Evolutionary conservation across 2,888 invertebrate species (phyloP).

Genomic region (Drosophila testacea): DNA sequence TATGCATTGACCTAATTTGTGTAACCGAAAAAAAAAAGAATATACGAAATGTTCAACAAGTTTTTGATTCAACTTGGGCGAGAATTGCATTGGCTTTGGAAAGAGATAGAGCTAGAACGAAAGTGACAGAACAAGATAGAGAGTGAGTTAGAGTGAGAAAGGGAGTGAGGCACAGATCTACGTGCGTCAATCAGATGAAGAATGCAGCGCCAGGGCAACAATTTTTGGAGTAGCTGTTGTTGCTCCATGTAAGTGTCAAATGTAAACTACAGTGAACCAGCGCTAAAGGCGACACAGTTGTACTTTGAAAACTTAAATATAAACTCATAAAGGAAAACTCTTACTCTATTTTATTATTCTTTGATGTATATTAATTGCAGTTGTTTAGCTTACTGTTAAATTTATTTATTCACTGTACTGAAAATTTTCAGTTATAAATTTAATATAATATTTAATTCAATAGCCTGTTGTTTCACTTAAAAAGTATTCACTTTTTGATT

Average conservation of each 20-base stretch:
- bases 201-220: conserved; percentile 24
- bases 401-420: background rate
- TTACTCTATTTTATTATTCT: too few species aligned
- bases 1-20: conserved; percentile 74
- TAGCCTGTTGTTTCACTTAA: background rate
- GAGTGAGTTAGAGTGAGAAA: conserved; percentile 6
- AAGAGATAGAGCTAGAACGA: conserved; percentile 15
- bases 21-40: conserved; percentile 31
- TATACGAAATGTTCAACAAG: conserved; percentile 38
- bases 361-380: too few species aligned
- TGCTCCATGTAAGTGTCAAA: conserved; percentile 42
- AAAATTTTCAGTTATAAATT: too few species aligned
- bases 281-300: background rate
- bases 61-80: conserved; percentile 29
- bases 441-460: too few species aligned
- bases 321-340: too few species aligned
- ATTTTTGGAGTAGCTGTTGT: conserved; percentile 28
- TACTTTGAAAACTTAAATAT: too few species aligned
- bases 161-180: conserved; percentile 22
- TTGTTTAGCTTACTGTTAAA: too few species aligned
- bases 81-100: conserved; percentile 62
- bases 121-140: background rate
- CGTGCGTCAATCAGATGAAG: conserved; percentile 51
- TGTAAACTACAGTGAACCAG: conserved; percentile 28
- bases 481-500: too few species aligned